Percentiles rank a stretch among this genome's conserved stretches.
Conservation (phyloP, 2,888 invertebrate genomes). For the Chorisops tibialis region DNA sequence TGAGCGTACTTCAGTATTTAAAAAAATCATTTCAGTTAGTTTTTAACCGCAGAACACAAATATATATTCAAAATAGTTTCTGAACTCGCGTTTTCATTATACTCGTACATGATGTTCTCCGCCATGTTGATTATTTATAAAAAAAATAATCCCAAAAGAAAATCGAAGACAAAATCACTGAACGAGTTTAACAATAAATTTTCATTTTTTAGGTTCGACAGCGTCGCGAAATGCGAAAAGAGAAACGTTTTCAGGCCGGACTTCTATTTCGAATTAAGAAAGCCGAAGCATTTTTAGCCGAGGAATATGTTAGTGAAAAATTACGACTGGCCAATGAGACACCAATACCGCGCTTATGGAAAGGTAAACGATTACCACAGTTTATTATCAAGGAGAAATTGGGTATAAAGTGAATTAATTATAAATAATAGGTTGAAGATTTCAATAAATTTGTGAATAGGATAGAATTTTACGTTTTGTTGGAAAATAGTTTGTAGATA, state of each 20-base stretch:
- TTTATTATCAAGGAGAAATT: conserved; percentile 65
- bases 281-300: conserved; percentile 74
- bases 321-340: conserved; percentile 61
- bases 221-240: conserved; percentile 68
- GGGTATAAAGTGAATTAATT: conserved; percentile 55
- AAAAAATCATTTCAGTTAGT: too few species aligned
- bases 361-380: conserved; percentile 64
- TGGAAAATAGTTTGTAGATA: too few species aligned
- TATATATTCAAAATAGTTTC: too few species aligned
- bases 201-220: conserved; percentile 57
- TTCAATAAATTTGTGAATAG: conserved; percentile 3
- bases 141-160: conserved; percentile 4
- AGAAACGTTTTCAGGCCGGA: conserved; percentile 72
- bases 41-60: too few species aligned
- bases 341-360: conserved; percentile 56
- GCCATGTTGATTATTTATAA: too few species aligned
- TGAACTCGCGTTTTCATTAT: too few species aligned
- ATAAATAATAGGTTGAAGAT: conserved; percentile 29
- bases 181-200: background rate
- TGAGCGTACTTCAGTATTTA: too few species aligned
- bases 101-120: too few species aligned
- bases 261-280: conserved; percentile 66
- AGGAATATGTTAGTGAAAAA: conserved; percentile 65
- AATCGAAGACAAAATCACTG: too few species aligned
- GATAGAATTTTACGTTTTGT: background rate